A percentile compares a stretch with the other conserved stretches of the same genome.
Evolutionary conservation across 2,797 vertebrate genomes (phyloP).

Genomic region (Mus caroli): DNA sequence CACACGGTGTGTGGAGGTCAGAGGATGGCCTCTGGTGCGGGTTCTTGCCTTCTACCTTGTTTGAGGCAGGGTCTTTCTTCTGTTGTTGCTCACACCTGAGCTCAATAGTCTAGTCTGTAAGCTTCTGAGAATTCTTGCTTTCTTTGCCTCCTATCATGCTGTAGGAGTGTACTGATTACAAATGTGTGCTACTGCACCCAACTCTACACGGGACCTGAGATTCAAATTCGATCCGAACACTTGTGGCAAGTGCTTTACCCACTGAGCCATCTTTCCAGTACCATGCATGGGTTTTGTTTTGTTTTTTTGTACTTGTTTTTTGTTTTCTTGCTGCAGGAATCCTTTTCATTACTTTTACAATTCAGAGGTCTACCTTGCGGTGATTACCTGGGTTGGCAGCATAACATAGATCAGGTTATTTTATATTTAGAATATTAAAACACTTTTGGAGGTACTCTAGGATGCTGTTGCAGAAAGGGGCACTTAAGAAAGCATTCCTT

Average conservation of each 20-base stretch:
- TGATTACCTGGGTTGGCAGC: background rate
- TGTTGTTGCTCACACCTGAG: background rate
- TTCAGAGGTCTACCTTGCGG: slow-evolving; percentile 11
- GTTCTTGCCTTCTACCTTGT: background rate
- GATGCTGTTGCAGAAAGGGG: background rate
- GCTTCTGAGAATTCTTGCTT: background rate
- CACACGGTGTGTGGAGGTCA: too few relatives aligned
- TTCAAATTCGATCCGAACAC: background rate
- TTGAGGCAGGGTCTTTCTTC: background rate
- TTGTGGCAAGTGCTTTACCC: background rate
- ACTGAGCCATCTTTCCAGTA: too few relatives aligned
- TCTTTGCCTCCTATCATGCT: background rate
- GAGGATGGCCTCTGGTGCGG: background rate
- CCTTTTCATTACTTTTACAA: slow-evolving; percentile 41
- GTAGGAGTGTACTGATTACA: background rate
- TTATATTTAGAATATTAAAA: slow-evolving; percentile 1
- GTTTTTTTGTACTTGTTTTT: too few relatives aligned
- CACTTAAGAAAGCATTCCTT: background rate
- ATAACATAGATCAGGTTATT: background rate
- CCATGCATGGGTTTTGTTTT: background rate
- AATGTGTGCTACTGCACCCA: background rate
- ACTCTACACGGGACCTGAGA: background rate
- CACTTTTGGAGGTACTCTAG: background rate
- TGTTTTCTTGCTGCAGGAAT: background rate
- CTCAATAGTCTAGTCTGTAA: background rate